Percentiles rank a stretch among this genome's conserved stretches.
Evolutionary conservation across 2,797 vertebrate species (phyloP).

Genomic region (Gymnoscopelus braueri): DNA sequence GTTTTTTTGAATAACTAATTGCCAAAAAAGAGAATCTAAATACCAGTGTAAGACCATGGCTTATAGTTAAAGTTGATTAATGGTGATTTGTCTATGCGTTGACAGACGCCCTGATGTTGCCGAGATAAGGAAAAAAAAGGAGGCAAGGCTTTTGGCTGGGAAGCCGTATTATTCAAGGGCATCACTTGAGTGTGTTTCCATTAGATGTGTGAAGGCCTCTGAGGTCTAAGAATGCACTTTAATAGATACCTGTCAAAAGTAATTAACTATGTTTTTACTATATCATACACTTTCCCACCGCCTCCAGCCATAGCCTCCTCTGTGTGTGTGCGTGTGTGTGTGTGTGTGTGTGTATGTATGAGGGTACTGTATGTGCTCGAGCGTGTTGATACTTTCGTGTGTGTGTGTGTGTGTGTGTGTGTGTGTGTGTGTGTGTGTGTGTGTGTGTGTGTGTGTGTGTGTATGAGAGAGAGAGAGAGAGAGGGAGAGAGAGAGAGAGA

Average conservation of each 20-base stretch:
- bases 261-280: slow-evolving; percentile 99
- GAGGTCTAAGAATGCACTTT: slow-evolving; percentile 86
- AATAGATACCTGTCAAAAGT: slow-evolving; percentile 96
- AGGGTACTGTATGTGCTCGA: not conserved
- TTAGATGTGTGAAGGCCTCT: slow-evolving; percentile 84
- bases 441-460: slow-evolving; percentile 64
- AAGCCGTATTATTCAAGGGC: slow-evolving; percentile 78
- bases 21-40: slow-evolving; percentile 60
- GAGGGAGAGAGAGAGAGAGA: slow-evolving; percentile 33
- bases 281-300: slow-evolving; percentile 90
- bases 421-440: slow-evolving; percentile 49
- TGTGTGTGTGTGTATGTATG: slow-evolving; percentile 29
- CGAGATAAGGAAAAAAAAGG: slow-evolving; percentile 66
- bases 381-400: slow-evolving; percentile 1
- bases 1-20: slow-evolving; percentile 75
- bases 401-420: slow-evolving; percentile 32
- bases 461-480: slow-evolving; percentile 41
- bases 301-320: slow-evolving; percentile 91
- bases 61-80: slow-evolving; percentile 78
- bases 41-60: slow-evolving; percentile 64
- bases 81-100: slow-evolving; percentile 75
- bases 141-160: slow-evolving; percentile 62
- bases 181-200: slow-evolving; percentile 81
- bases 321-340: slow-evolving; percentile 58
- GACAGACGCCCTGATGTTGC: slow-evolving; percentile 73